Conservation (phyloP, 2,797 vertebrate genomes). For the Gallinago nigripennis region DNA sequence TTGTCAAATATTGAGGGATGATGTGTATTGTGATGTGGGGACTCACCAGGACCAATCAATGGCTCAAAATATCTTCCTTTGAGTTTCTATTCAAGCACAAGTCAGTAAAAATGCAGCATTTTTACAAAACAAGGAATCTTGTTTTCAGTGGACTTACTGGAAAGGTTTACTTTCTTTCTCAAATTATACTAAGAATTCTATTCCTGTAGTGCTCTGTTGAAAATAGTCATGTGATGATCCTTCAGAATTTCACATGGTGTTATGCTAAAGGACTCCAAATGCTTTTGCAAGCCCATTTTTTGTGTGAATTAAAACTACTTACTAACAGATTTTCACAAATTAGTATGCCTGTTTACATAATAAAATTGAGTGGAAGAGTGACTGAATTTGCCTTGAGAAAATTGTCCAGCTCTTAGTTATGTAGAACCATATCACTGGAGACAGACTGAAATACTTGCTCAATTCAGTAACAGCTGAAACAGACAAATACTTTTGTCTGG, state of each 20-base stretch:
- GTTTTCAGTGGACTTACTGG: background rate
- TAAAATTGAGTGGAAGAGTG: background rate
- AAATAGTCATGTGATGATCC: background rate
- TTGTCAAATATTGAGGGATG: constrained; percentile 7
- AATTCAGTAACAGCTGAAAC: background rate
- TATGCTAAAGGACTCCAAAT: background rate
- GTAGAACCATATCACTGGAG: background rate
- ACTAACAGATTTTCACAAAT: background rate
- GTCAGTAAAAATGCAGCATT: background rate
- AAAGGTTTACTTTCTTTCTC: background rate
- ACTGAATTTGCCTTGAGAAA: background rate
- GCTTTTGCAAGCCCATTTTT: background rate
- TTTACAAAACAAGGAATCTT: background rate
- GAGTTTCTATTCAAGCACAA: background rate
- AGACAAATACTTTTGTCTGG: background rate
- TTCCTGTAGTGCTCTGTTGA: background rate
- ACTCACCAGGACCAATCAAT: background rate
- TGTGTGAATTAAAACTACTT: background rate
- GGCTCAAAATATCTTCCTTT: background rate
- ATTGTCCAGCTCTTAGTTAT: background rate
- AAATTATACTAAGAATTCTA: background rate
- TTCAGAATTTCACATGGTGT: background rate
- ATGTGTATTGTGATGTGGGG: background rate
- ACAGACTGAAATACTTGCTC: background rate
- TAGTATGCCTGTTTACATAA: background rate